Evolutionary conservation across 2,113 vertebrate genomes (phyloP).

Genomic region (Ophthalmolycus amberensis): DNA sequence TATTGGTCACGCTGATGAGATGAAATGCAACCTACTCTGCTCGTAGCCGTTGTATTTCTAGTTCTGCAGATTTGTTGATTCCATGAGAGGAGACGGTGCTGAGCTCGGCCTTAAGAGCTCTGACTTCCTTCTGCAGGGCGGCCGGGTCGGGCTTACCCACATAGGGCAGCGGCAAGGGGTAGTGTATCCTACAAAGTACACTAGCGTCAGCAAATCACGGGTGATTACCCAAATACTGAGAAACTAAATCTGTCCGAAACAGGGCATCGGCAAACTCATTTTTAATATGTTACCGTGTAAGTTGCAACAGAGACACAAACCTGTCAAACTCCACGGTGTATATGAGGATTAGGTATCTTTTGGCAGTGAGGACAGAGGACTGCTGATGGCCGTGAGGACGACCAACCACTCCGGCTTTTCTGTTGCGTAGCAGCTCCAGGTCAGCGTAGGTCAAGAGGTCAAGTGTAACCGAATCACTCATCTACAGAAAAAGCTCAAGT

Average conservation of each 20-base stretch:
- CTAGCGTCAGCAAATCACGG: neutral
- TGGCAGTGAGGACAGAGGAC: constrained; percentile 86
- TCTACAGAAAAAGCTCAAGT: constrained; percentile 76
- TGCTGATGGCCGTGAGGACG: constrained; percentile 81
- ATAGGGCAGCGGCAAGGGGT: constrained; percentile 91
- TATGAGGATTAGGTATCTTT: constrained; percentile 94
- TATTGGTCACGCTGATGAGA: neutral
- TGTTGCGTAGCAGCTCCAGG: constrained; percentile 89
- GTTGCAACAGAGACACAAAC: constrained; percentile 66
- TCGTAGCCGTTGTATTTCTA: constrained; percentile 84
- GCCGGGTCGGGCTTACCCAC: constrained; percentile 90
- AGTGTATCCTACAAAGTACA: constrained; percentile 88
- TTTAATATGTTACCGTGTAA: neutral
- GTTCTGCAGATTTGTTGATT: constrained; percentile 74
- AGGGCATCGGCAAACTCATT: neutral
- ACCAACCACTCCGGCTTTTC: constrained; percentile 85
- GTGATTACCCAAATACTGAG: neutral
- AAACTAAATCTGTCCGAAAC: neutral
- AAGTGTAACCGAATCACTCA: constrained; percentile 91
- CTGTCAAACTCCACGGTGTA: constrained; percentile 97
- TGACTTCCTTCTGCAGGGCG: constrained; percentile 86
- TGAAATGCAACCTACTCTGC: constrained; percentile 82
- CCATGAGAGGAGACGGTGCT: constrained; percentile 72
- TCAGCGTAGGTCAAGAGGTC: constrained; percentile 93
- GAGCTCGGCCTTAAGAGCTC: constrained; percentile 87